Evolutionary conservation across 2,888 invertebrate species (phyloP).

Genomic region (Drosophila mimetica): DNA sequence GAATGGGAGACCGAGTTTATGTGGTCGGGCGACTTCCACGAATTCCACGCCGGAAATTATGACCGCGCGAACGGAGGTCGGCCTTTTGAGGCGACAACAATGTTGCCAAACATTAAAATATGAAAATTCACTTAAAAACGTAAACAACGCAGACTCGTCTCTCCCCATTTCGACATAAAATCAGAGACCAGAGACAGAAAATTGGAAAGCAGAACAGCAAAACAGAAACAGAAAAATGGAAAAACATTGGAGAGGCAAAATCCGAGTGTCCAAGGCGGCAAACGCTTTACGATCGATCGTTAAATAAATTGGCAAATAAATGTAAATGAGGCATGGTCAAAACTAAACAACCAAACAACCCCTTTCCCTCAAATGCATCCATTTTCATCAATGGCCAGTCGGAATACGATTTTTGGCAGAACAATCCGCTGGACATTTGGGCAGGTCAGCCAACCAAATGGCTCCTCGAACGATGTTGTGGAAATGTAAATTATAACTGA

Average conservation of each 20-base stretch:
- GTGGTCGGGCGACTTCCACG: constrained; percentile 73
- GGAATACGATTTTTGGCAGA: constrained; percentile 6
- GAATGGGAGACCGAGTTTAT: constrained; percentile 51
- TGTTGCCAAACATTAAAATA: constrained; percentile 80
- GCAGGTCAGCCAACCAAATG: constrained; percentile 31
- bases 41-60: constrained; percentile 81
- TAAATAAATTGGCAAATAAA: constrained; percentile 82
- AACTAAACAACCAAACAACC: constrained; percentile 46
- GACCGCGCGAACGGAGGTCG: constrained; percentile 67
- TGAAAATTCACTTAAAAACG: constrained; percentile 80
- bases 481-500: constrained; percentile 42
- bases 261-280: constrained; percentile 58
- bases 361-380: constrained; percentile 5
- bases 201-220: constrained; percentile 43
- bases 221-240: neutral
- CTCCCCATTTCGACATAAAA: constrained; percentile 35
- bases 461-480: constrained; percentile 19
- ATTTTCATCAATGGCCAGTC: constrained; percentile 9
- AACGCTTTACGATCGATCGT: constrained; percentile 82
- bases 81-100: constrained; percentile 71
- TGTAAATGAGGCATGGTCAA: constrained; percentile 77
- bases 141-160: constrained; percentile 61
- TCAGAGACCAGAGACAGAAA: constrained; percentile 47
- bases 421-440: constrained; percentile 42
- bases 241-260: constrained; percentile 19